Percentiles rank a stretch among this genome's conserved stretches.
phyloP scores from a whole-genome alignment of 2,113 vertebrate genomes.

The Oncorhynchus kisutch region DNA sequence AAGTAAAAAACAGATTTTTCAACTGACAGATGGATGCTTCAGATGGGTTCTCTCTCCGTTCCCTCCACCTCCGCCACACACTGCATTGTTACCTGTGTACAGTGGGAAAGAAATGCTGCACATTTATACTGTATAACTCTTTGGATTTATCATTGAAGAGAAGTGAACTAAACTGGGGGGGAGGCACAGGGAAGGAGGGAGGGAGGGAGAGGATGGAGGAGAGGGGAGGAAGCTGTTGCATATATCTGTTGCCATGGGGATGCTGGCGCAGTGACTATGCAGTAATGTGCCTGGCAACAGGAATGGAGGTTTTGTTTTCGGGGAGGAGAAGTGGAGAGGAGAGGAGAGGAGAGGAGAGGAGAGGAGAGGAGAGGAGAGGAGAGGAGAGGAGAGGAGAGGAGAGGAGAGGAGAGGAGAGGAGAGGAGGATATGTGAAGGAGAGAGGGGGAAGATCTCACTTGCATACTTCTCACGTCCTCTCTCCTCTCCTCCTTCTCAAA shows the following conservation, averaged over 20 bases:
- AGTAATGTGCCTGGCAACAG: conserved; percentile 59
- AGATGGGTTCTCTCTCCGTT: conserved; percentile 48
- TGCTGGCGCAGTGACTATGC: conserved; percentile 73
- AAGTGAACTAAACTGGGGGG: conserved; percentile 15
- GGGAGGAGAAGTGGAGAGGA: conserved; percentile 27
- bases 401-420: too few relatives aligned
- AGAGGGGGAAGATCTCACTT: too few relatives aligned
- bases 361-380: too few relatives aligned
- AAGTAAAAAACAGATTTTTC: conserved; percentile 50
- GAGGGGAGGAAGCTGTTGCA: conserved; percentile 61
- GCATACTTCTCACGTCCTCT: too few relatives aligned
- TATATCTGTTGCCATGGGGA: conserved; percentile 78
- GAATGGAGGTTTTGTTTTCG: conserved; percentile 67
- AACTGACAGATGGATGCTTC: conserved; percentile 60
- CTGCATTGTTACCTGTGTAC: conserved; percentile 48
- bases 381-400: too few relatives aligned
- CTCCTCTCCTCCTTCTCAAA: too few relatives aligned
- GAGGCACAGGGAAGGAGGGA: not conserved
- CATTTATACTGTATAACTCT: conserved; percentile 50
- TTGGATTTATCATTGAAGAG: conserved; percentile 38
- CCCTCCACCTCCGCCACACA: too few relatives aligned
- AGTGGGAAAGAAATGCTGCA: conserved; percentile 46
- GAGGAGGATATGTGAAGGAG: too few relatives aligned
- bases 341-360: conserved; percentile 18
- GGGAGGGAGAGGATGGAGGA: conserved; percentile 8